Evolutionary conservation across 2,888 invertebrate genomes (phyloP).

Genomic region (Tanypteryx hageni): DNA sequence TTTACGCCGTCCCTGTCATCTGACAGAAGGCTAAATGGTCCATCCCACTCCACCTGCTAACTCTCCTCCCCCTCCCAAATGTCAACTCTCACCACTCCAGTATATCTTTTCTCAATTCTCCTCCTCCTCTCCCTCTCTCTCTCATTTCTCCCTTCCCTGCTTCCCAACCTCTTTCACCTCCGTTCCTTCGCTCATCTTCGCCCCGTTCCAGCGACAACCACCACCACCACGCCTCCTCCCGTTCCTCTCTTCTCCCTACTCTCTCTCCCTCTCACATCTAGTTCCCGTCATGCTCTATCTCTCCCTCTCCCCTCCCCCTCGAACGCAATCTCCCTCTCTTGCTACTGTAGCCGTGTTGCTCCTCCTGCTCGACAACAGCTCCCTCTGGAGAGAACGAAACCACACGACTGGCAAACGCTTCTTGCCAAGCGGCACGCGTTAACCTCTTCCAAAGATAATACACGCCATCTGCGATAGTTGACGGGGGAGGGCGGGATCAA

Average conservation of each 20-base stretch:
- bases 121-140: neutral
- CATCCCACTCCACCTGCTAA: neutral
- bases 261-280: neutral
- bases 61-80: neutral
- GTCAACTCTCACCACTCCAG: neutral
- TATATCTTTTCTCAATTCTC: neutral
- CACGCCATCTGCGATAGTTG: neutral
- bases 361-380: neutral
- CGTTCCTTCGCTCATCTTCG: neutral
- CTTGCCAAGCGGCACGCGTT: neutral
- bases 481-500: neutral
- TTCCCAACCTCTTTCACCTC: neutral
- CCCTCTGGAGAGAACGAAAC: constrained; percentile 3
- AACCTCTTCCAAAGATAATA: neutral
- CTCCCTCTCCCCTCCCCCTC: neutral
- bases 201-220: neutral
- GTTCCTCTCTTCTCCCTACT: neutral
- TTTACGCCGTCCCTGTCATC: constrained; percentile 58
- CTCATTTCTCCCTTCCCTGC: neutral
- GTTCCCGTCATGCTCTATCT: neutral
- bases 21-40: constrained; percentile 55
- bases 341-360: neutral
- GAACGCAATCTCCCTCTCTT: neutral
- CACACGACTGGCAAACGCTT: neutral
- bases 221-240: neutral